Evolutionary conservation across 2,797 vertebrate species (phyloP), one percentile per base, ranked within the genome.

Genomic region (Pseudochaenichthys georgianus): DNA sequence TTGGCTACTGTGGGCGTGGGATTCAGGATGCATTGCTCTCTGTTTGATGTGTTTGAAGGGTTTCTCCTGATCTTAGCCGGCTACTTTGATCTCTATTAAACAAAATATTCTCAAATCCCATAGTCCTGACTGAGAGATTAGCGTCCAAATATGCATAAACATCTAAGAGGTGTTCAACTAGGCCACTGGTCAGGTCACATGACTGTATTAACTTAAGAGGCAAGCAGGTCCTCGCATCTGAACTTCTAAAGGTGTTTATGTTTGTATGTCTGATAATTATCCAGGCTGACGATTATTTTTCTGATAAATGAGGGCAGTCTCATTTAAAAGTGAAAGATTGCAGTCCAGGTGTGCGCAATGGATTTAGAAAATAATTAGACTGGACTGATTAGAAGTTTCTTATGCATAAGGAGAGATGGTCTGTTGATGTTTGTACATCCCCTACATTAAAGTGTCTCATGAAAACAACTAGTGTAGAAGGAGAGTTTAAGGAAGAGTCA

Each of bases 21-120:
- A 88, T 87, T 92, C 85, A 31, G 83, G 89, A 92, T 88, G 85
- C 84, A 90, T 86, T 89, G 84, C 89, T 87, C 73, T 81, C 84
- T 90, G 88, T 94, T 93, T 94, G 92, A 93, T 93, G 92, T 94
- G 88, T 91, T 85, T 87, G 85, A 91, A 87, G 81, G 89, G 88
- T 88, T 93, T 81, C 83, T 89, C 84, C 88, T 88, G 87, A 92
- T 91, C 85, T 75, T 61, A 78, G 84, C 76, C 55, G 41, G 75
- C 65, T 85, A 90, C 92, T 94, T 94, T 94, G 92, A 94, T 94
- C 92, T 93, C 75, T 63, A 77, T 92, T 79, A 89, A 93, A 93
- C 90, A 93, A 94, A 94, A 94, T 93, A 93, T 93, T 93, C 93
- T 92, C 93, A 94, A 93, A 93, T 94, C 93, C 93, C 93, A 93